phyloP scores from a whole-genome alignment of 2,113 vertebrate genomes.

The Acrocephalus arundinaceus region DNA sequence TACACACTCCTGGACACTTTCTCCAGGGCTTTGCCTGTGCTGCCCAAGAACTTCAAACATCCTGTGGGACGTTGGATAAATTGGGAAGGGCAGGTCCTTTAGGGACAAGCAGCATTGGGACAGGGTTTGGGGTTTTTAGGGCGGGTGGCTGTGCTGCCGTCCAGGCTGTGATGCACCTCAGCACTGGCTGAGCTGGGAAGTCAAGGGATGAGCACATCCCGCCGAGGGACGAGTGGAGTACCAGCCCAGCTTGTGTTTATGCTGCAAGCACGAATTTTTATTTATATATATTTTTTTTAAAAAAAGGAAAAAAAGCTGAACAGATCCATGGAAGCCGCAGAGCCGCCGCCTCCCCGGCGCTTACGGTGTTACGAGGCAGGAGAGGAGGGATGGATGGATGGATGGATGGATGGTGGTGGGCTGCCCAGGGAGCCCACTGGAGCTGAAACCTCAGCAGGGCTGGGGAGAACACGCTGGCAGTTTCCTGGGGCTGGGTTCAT shows the following conservation, averaged over 20 bases:
- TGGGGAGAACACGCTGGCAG: background rate
- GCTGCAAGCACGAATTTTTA: background rate
- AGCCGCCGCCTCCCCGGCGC: background rate
- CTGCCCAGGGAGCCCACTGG: background rate
- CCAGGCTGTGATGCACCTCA: background rate
- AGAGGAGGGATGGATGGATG: background rate
- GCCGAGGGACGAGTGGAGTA: background rate
- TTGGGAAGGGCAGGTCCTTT: background rate
- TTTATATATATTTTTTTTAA: background rate
- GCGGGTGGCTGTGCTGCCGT: background rate
- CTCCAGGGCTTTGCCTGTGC: background rate
- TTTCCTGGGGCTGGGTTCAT: background rate
- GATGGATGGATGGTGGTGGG: background rate
- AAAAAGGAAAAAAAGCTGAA: no score
- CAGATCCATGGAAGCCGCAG: background rate
- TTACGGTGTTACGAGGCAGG: accelerated
- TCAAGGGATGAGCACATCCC: background rate
- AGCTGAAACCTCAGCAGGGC: background rate
- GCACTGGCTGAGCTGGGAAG: background rate
- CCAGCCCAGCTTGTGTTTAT: background rate
- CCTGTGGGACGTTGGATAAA: background rate
- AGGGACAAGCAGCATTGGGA: accelerated
- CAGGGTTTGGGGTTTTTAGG: background rate
- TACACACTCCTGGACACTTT: background rate
- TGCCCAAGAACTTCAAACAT: background rate